phyloP scores from a whole-genome alignment of 2,888 invertebrate species.

The Anarsia innoxiella region DNA sequence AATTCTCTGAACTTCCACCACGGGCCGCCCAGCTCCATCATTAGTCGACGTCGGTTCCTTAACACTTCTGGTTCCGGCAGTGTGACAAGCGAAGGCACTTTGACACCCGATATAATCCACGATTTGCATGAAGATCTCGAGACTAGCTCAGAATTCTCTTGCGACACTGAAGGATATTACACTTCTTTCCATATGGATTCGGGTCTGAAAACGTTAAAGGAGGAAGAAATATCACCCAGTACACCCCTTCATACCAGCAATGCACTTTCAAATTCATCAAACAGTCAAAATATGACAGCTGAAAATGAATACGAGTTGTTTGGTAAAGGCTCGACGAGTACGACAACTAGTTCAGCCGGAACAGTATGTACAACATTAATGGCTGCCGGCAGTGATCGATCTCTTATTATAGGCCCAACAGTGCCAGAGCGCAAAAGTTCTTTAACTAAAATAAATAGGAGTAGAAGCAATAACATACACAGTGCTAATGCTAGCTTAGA shows the following conservation, averaged over 20 bases:
- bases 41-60: constrained; percentile 79
- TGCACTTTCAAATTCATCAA: constrained; percentile 80
- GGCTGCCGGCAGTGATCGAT: constrained; percentile 79
- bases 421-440: constrained; percentile 90
- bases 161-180: constrained; percentile 98
- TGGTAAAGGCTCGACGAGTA: constrained; percentile 93
- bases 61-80: constrained; percentile 88
- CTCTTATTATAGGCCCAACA: constrained; percentile 80
- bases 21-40: constrained; percentile 80
- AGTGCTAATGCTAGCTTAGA: constrained; percentile 75
- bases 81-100: constrained; percentile 88
- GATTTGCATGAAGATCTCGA: constrained; percentile 89
- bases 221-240: constrained; percentile 77
- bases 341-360: constrained; percentile 92
- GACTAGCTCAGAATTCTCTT: constrained; percentile 93
- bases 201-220: constrained; percentile 89
- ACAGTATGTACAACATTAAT: constrained; percentile 90
- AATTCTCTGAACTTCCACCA: constrained; percentile 79
- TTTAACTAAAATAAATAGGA: constrained; percentile 75
- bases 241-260: constrained; percentile 83
- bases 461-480: constrained; percentile 62
- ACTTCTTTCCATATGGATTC: constrained; percentile 98
- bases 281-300: constrained; percentile 82
- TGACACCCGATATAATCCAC: constrained; percentile 88
- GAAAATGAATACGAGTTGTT: constrained; percentile 94